Base-by-base conservation (phyloP, 1,140 invertebrate species). In the Drosophila mojavensis region DNA sequence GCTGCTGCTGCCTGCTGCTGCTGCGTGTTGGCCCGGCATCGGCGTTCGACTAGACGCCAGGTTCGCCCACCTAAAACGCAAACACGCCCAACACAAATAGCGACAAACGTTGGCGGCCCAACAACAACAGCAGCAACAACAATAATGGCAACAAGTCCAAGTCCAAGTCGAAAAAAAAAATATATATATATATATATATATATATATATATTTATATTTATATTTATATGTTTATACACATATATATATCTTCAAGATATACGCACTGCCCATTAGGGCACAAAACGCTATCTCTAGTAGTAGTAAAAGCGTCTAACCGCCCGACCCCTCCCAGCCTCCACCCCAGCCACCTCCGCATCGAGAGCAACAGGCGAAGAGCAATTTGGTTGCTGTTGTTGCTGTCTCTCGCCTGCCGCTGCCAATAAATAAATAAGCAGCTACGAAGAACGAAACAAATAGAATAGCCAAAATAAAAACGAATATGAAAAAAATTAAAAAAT, bases 101-200 rank as follows among this genome's bases (percentile, higher is more conserved):
- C 73, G 53, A 70, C 54, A 76, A 63, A 53, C 81, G 80, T 79
- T 79, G 79, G 80, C 80, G 76, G 58, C 15, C 13, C 64, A 51
- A 28, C 61, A 63, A 28, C 58, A 60, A 6, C 62, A 6, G 6
- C 30, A 63, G 48, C 66, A 45, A 39, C 62, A 6, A 6, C 30
- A 33, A 33, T 68, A 83, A 76, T 36, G 66, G 78, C 82, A 73
- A 73, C 79, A 86, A 82, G 82, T 86, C 82, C 81, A 85, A 85
- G 82, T 81, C 79, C 81, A 86, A 80, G 75, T 67, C 70, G 59
- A 79, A 69, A 50, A 20, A 20, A 20, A 2, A 20, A 2, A 28
- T 28, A 3, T 28, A 28, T 28, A 28, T 28, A 47, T 15, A n/a
- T n/a, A 15, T 5, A 62, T 33, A 69, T 47, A 74, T 61, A 75